phyloP scores from a whole-genome alignment of 2,113 vertebrate genomes.

The Tragelaphus imberbis region DNA sequence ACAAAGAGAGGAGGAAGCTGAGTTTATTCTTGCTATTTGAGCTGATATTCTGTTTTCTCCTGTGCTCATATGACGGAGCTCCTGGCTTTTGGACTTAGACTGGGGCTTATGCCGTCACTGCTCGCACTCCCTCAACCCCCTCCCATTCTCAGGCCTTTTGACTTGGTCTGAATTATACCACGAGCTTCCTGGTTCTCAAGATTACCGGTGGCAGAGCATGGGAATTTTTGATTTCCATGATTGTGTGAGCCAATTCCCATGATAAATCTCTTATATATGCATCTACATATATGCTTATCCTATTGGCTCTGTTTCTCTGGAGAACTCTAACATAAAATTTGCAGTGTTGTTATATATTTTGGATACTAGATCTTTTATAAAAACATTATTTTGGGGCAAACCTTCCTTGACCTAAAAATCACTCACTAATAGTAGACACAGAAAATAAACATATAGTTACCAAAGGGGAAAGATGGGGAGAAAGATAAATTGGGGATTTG shows the following conservation, averaged over 20 bases:
- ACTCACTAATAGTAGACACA: not conserved
- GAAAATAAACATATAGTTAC: not conserved
- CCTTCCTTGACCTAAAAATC: not conserved
- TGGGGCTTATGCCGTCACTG: not conserved
- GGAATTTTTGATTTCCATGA: not conserved
- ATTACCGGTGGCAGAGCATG: not conserved
- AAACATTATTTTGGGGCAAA: not conserved
- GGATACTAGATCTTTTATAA: not conserved
- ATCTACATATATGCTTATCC: not conserved
- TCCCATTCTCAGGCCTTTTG: not conserved
- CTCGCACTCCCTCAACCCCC: not conserved
- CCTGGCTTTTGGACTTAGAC: not conserved
- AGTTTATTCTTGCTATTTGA: not conserved
- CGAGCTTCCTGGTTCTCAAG: not conserved
- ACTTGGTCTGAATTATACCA: not conserved
- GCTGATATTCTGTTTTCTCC: not conserved
- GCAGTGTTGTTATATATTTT: constrained; percentile 8
- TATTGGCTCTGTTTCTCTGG: not conserved
- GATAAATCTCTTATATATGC: not conserved
- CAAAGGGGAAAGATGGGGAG: not conserved
- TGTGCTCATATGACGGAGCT: not conserved
- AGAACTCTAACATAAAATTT: not conserved
- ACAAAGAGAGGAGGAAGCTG: not conserved
- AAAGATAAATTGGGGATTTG: not conserved
- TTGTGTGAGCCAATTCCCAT: not conserved